phyloP scores from a whole-genome alignment of 2,113 vertebrate species.

The Sisor rabdophorus region DNA sequence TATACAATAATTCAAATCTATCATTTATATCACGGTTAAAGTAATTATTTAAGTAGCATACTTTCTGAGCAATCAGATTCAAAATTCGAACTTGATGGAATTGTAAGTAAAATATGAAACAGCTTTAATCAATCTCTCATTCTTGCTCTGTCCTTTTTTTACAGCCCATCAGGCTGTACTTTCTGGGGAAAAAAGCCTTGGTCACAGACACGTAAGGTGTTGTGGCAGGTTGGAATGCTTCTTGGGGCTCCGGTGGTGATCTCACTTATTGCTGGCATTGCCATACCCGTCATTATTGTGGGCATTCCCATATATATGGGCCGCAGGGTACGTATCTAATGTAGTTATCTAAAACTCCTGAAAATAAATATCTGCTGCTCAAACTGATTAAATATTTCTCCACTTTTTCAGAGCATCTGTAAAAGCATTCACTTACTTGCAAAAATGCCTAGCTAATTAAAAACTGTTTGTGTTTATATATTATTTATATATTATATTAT shows the following conservation, averaged over 20 bases:
- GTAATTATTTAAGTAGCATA: not conserved
- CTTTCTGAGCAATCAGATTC: not conserved
- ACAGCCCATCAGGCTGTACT: constrained; percentile 84
- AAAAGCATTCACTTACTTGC: not conserved
- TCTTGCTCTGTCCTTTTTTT: constrained; percentile 26
- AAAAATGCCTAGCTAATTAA: not conserved
- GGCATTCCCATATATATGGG: constrained; percentile 86
- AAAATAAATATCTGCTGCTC: not conserved
- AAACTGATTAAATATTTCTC: not conserved
- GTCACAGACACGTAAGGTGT: constrained; percentile 79
- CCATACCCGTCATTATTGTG: constrained; percentile 82
- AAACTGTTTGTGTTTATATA: not conserved
- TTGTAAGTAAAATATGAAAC: not conserved
- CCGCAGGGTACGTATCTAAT: constrained; percentile 69
- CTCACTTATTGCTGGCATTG: constrained; percentile 78
- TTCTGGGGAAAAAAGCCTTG: constrained; percentile 88
- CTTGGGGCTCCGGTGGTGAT: constrained; percentile 82
- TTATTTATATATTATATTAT: no score
- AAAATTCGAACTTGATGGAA: not conserved
- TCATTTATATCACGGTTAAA: not conserved
- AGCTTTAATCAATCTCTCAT: not conserved
- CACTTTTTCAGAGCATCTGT: not conserved
- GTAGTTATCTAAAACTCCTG: not conserved
- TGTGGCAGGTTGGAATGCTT: constrained; percentile 87
- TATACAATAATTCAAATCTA: not conserved